Evolutionary conservation across 1,140 invertebrate species (phyloP).

Genomic region (Acyrthosiphon pisum): DNA sequence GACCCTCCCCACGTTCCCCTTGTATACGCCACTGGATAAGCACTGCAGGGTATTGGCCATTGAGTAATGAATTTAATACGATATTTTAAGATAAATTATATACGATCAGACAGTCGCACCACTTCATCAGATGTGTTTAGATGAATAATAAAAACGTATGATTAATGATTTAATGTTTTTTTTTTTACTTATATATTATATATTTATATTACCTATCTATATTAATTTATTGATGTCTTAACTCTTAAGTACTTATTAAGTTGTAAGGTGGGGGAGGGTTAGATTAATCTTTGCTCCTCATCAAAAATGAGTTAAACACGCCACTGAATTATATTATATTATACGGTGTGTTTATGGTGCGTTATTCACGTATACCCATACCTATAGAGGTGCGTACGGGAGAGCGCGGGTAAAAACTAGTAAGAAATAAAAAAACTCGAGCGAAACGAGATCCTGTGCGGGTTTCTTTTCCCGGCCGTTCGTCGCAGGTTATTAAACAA

Average conservation of each 20-base stretch:
- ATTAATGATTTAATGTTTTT: too few species aligned
- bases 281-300: not conserved
- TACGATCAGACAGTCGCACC: too few species aligned
- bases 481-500: not conserved
- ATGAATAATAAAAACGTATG: too few species aligned
- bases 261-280: too few species aligned
- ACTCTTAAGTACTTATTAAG: too few species aligned
- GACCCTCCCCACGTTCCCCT: too few species aligned
- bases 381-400: not conserved
- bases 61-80: not conserved
- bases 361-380: not conserved
- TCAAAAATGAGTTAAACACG: not conserved
- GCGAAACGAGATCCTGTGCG: conserved; percentile 11
- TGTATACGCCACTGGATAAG: too few species aligned
- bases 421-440: conserved; percentile 11
- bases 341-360: not conserved
- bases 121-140: too few species aligned
- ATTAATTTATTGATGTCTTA: too few species aligned
- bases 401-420: not conserved
- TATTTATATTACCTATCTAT: too few species aligned
- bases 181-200: too few species aligned
- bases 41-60: not conserved
- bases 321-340: not conserved
- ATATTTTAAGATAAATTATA: not conserved
- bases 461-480: not conserved